Percentiles rank a stretch among this genome's conserved stretches.
These are phyloP conservation scores for Leptinotarsa defecta DNA, from an alignment of 1,140 invertebrate genomes.

Conservation along the genomic window DNA sequence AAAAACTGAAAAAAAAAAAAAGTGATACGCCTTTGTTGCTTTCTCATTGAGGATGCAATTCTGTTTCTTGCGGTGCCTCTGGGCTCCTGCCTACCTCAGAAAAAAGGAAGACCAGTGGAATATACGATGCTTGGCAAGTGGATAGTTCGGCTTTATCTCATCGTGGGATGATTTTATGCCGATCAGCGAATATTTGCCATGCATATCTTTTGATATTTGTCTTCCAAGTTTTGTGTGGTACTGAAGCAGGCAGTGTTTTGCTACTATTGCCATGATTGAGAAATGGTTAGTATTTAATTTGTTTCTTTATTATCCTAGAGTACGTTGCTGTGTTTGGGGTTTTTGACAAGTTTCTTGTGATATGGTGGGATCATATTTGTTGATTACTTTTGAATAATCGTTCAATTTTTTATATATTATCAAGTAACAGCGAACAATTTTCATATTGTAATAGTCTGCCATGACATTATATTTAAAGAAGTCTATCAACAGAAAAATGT, in stretches of 20 bases:
- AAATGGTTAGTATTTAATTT: background rate
- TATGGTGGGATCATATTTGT: too few species aligned
- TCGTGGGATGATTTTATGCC: slow-evolving; percentile 7
- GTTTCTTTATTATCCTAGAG: background rate
- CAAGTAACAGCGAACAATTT: too few species aligned
- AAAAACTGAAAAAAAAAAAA: too few species aligned
- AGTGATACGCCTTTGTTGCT: slow-evolving; percentile 52
- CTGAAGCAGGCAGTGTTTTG: slow-evolving; percentile 34
- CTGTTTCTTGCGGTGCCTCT: slow-evolving; percentile 55
- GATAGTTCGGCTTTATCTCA: background rate
- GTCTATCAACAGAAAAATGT: too few species aligned
- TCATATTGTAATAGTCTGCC: too few species aligned
- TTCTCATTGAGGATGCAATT: slow-evolving; percentile 53
- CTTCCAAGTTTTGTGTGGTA: slow-evolving; percentile 3
- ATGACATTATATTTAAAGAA: too few species aligned
- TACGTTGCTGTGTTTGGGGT: background rate
- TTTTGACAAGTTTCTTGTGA: too few species aligned
- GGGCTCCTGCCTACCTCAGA: slow-evolving; percentile 48
- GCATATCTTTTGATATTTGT: slow-evolving; percentile 1
- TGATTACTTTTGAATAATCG: too few species aligned
- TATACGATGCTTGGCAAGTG: background rate
- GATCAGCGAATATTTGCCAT: background rate
- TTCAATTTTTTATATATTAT: too few species aligned
- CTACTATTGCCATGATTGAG: background rate
- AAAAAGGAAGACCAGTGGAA: background rate